A percentile compares a stretch with the other conserved stretches of the same genome.
phyloP scores from a whole-genome alignment of 2,113 vertebrate species.

The Xyrauchen texanus region DNA sequence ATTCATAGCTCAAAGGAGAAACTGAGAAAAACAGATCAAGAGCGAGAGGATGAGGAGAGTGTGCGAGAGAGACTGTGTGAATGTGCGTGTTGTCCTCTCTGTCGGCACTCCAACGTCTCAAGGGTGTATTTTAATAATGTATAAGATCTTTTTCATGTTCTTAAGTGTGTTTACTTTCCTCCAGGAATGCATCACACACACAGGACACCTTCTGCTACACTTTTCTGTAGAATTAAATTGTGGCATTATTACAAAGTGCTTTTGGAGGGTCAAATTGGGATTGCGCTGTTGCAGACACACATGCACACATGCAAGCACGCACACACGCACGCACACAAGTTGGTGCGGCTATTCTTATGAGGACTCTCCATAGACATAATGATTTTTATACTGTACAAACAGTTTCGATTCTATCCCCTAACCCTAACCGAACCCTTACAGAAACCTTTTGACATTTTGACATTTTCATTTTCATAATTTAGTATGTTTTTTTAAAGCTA shows the following conservation, averaged over 20 bases:
- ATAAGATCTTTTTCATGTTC: constrained; percentile 38
- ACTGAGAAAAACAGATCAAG: not conserved
- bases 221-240: constrained; percentile 18
- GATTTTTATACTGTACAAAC: too few species aligned
- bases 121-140: constrained; percentile 44
- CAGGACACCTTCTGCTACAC: not conserved
- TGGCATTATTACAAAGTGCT: constrained; percentile 30
- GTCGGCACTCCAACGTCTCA: constrained; percentile 29
- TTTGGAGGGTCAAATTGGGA: constrained; percentile 20
- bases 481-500: too few species aligned
- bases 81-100: constrained; percentile 28
- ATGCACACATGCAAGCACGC: too few species aligned
- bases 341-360: too few species aligned
- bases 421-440: too few species aligned
- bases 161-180: constrained; percentile 28
- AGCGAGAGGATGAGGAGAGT: constrained; percentile 12
- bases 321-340: too few species aligned
- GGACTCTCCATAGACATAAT: too few species aligned
- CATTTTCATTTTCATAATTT: too few species aligned
- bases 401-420: too few species aligned
- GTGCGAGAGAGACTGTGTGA: not conserved
- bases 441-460: too few species aligned
- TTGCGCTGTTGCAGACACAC: not conserved
- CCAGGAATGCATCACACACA: not conserved
- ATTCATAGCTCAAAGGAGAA: not conserved